Conservation (phyloP, 92 coral and sea anemone genomes). For the Metridium senile region DNA sequence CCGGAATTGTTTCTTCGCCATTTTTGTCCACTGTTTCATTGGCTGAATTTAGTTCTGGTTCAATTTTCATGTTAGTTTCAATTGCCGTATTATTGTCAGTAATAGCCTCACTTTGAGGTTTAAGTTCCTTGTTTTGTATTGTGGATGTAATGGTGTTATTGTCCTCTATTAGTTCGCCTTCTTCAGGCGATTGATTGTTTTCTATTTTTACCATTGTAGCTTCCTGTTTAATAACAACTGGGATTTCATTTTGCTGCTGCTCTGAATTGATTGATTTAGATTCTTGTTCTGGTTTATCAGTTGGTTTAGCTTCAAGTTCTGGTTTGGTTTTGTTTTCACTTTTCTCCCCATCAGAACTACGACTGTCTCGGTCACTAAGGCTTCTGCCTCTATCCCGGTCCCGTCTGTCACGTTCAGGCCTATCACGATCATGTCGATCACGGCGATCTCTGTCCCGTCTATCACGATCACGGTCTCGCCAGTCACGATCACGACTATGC, state of each 20-base stretch:
- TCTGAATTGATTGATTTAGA: neutral
- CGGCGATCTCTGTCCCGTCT: slow-evolving; percentile 36
- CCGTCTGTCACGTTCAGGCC: slow-evolving; percentile 55
- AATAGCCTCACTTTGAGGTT: slow-evolving; percentile 21
- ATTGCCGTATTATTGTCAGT: slow-evolving; percentile 12
- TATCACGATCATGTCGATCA: slow-evolving; percentile 63
- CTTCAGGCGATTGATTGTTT: slow-evolving; percentile 59
- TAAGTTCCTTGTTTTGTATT: neutral
- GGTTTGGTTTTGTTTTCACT: slow-evolving; percentile 4
- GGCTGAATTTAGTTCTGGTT: slow-evolving; percentile 9
- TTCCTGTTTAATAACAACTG: slow-evolving; percentile 2
- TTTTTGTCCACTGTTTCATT: neutral
- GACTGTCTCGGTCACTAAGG: neutral
- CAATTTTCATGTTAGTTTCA: slow-evolving; percentile 12
- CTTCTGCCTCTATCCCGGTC: slow-evolving; percentile 17
- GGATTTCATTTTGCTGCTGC: neutral
- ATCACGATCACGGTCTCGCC: slow-evolving; percentile 41
- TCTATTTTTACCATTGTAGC: slow-evolving; percentile 5
- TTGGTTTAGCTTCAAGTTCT: neutral
- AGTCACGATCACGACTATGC: slow-evolving; percentile 38
- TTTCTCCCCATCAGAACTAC: neutral
- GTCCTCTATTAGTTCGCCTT: slow-evolving; percentile 81
- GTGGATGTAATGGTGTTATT: slow-evolving; percentile 11
- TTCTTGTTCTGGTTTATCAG: neutral
- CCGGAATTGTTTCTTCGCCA: neutral